Evolutionary conservation across 1,140 invertebrate species (phyloP).

Genomic region (Oedothorax gibbosus): DNA sequence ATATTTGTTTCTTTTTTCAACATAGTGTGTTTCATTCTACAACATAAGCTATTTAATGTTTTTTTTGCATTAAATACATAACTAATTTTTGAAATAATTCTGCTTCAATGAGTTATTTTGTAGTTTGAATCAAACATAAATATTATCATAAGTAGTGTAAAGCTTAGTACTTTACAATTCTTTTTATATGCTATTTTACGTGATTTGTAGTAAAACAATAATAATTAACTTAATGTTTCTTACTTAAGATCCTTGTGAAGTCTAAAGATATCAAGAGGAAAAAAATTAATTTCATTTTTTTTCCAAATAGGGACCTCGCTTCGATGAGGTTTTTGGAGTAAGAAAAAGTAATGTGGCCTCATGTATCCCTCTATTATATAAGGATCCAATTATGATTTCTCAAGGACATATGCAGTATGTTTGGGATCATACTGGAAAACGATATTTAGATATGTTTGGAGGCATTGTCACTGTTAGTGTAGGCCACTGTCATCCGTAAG

Average conservation of each 20-base stretch:
- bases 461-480: constrained; percentile 97
- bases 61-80: neutral
- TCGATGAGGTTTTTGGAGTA: constrained; percentile 28
- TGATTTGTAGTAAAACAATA: too few species aligned
- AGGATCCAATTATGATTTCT: constrained; percentile 84
- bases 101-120: neutral
- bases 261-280: too few species aligned
- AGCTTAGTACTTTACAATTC: too few species aligned
- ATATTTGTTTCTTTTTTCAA: too few species aligned
- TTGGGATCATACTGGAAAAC: constrained; percentile 85
- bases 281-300: neutral
- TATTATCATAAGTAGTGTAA: too few species aligned
- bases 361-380: constrained; percentile 81
- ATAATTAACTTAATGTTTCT: too few species aligned
- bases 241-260: too few species aligned
- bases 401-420: constrained; percentile 93
- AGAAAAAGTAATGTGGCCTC: constrained; percentile 76
- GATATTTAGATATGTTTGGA: constrained; percentile 94
- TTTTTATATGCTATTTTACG: too few species aligned
- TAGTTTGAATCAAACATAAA: neutral
- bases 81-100: neutral
- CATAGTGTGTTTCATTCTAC: neutral
- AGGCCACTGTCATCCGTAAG: constrained; percentile 98
- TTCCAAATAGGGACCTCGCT: constrained; percentile 36
- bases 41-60: neutral